Evolutionary conservation across 37 sponge, comb jelly and placozoan species (phyloP).

Genomic region (Axinella damicornis): DNA sequence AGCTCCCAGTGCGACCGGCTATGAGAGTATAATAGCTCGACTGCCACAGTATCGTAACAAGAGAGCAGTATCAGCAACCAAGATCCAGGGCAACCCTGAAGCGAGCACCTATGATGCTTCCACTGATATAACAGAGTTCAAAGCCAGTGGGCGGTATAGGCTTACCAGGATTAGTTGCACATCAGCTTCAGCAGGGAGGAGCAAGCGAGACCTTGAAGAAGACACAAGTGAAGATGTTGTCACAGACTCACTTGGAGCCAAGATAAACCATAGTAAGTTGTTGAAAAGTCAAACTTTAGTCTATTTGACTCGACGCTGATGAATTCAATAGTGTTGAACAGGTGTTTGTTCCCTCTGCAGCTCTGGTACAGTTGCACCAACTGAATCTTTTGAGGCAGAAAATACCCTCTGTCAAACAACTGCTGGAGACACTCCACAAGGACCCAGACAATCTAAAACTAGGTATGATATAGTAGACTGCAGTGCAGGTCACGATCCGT

Average conservation of each 20-base stretch:
- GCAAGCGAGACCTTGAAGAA: background rate
- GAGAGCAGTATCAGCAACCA: background rate
- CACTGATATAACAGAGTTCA: background rate
- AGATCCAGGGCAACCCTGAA: background rate
- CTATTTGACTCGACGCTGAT: background rate
- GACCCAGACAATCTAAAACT: constrained; percentile 23
- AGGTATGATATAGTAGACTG: constrained; percentile 27
- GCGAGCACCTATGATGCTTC: background rate
- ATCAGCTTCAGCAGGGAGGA: too few species aligned
- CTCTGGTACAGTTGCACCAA: background rate
- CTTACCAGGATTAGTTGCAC: background rate
- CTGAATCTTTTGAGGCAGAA: constrained; percentile 17
- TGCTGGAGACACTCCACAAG: constrained; percentile 21
- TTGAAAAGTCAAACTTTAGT: too few species aligned
- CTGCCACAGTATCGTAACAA: too few species aligned
- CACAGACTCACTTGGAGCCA: constrained; percentile 9
- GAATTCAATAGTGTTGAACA: background rate
- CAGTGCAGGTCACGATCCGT: background rate
- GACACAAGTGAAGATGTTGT: background rate
- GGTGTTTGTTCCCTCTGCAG: background rate
- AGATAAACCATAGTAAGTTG: constrained; percentile 24
- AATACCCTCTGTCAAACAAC: constrained; percentile 18
- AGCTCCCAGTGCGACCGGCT: too few species aligned
- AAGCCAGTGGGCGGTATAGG: background rate
- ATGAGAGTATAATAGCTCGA: too few species aligned